Evolutionary conservation across 2,113 vertebrate species (phyloP).

Genomic region (Beaufortia kweichowensis): DNA sequence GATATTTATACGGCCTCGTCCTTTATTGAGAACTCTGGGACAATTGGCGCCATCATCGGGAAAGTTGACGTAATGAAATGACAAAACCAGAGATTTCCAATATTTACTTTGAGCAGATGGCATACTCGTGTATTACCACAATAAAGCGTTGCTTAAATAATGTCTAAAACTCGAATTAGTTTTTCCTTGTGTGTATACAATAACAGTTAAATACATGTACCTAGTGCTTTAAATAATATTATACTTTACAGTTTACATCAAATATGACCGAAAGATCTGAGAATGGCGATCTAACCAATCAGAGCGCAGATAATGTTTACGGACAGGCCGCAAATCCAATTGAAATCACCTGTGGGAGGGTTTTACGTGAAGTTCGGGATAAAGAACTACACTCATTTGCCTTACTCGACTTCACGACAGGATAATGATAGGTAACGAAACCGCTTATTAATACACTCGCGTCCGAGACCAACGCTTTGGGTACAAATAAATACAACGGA

Average conservation of each 20-base stretch:
- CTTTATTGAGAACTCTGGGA: not conserved
- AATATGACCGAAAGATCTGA: conserved; percentile 55
- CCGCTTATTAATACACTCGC: conserved; percentile 9
- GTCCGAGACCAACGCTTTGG: not conserved
- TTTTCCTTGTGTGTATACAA: not conserved
- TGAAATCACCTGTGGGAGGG: conserved; percentile 42
- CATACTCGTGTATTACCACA: not conserved
- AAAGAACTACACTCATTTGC: conserved; percentile 68
- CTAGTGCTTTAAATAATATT: conserved; percentile 4
- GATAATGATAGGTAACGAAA: conserved; percentile 38
- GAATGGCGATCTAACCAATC: conserved; percentile 64
- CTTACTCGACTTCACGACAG: conserved; percentile 54
- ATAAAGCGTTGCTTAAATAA: not conserved
- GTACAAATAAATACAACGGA: not conserved
- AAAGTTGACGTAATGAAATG: conserved; percentile 40
- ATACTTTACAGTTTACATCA: conserved; percentile 14
- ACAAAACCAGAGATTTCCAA: conserved; percentile 32
- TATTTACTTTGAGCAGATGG: not conserved
- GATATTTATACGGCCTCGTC: not conserved
- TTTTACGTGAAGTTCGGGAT: conserved; percentile 55
- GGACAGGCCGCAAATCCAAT: conserved; percentile 62
- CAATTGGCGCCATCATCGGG: conserved; percentile 24
- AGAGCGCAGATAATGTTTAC: not conserved
- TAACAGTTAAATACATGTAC: not conserved
- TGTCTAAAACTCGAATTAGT: not conserved